Evolutionary conservation across 2,113 vertebrate species (phyloP).

Genomic region (Chaetura pelagica): DNA sequence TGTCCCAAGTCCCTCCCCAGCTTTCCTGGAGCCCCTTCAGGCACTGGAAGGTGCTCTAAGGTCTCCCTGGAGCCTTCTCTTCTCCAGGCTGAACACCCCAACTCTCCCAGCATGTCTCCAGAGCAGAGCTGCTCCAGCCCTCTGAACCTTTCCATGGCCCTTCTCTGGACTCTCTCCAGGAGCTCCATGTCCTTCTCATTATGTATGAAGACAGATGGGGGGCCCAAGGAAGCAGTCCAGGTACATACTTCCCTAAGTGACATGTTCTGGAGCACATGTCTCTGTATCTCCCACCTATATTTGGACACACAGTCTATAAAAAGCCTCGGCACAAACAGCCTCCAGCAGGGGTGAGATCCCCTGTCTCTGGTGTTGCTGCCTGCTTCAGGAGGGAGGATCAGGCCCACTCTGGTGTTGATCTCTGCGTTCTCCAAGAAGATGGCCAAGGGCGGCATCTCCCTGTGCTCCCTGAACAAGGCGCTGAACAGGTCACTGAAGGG

Average conservation of each 20-base stretch:
- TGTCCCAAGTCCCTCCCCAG: too few species aligned
- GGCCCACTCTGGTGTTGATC: neutral
- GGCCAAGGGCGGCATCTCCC: constrained; percentile 66
- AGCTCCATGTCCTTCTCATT: too few species aligned
- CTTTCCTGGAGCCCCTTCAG: too few species aligned
- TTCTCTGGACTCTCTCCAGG: too few species aligned
- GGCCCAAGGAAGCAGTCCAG: neutral
- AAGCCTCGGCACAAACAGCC: constrained; percentile 71
- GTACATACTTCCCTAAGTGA: neutral
- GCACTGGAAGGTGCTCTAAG: too few species aligned
- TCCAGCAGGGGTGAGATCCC: constrained; percentile 20
- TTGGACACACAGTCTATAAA: constrained; percentile 78
- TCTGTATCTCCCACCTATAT: constrained; percentile 70
- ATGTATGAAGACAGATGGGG: rapidly evolving
- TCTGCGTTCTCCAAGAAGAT: constrained; percentile 57
- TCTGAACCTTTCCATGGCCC: too few species aligned
- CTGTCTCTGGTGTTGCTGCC: neutral
- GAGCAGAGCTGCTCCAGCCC: too few species aligned
- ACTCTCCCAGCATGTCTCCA: too few species aligned
- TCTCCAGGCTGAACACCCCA: too few species aligned
- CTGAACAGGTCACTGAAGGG: constrained; percentile 72
- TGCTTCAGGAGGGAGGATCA: constrained; percentile 10
- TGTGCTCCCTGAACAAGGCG: constrained; percentile 66
- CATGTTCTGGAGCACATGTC: neutral
- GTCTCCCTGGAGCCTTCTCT: too few species aligned